phyloP scores from a whole-genome alignment of 2,888 invertebrate genomes.

The Spatulosminthurus flaviceps region DNA sequence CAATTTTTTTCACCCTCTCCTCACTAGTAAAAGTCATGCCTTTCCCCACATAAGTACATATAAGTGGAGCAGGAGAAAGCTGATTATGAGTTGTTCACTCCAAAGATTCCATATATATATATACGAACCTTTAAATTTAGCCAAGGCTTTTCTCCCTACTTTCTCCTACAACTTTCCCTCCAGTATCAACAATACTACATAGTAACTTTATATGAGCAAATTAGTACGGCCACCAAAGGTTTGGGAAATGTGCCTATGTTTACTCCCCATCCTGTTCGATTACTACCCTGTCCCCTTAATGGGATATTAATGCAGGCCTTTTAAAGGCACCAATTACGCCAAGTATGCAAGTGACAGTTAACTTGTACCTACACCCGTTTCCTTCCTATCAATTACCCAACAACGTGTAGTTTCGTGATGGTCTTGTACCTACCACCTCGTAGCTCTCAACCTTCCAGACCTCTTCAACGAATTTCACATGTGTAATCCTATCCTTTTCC shows the following conservation, averaged over 20 bases:
- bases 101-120: too few species aligned
- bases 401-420: not conserved
- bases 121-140: too few species aligned
- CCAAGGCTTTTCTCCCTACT: too few species aligned
- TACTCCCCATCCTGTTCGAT: not conserved
- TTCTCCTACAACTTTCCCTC: too few species aligned
- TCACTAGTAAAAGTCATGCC: not conserved
- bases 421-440: not conserved
- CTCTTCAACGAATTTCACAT: too few species aligned
- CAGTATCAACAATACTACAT: not conserved
- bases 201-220: not conserved
- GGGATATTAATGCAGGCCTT: slow-evolving; percentile 30
- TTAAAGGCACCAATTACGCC: slow-evolving; percentile 20
- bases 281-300: slow-evolving; percentile 22
- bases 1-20: not conserved
- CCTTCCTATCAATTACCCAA: slow-evolving; percentile 14
- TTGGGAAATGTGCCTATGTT: not conserved
- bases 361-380: not conserved
- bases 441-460: too few species aligned
- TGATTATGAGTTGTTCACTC: not conserved
- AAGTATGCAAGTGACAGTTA: slow-evolving; percentile 25
- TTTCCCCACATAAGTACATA: not conserved
- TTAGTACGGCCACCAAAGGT: not conserved
- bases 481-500: too few species aligned
- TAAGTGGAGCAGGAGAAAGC: not conserved